These are phyloP conservation scores for Petrocephalus sullivani DNA, from an alignment of 2,797 vertebrate species.

Conservation along the genomic window DNA sequence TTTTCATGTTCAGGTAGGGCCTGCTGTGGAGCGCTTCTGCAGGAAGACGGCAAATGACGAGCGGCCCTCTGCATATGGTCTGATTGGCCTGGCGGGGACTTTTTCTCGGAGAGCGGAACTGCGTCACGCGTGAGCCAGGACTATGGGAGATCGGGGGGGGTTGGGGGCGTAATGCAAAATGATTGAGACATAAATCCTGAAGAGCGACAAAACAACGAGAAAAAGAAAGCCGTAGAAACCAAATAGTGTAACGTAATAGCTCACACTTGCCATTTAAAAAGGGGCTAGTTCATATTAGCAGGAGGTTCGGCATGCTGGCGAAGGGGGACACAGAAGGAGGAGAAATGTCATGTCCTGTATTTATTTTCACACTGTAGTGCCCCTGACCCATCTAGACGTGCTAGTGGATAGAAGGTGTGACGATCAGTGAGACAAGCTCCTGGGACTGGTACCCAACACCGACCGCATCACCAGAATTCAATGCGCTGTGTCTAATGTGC, in stretches of 20 bases:
- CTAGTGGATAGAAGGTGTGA: constrained; percentile 11
- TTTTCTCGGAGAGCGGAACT: constrained; percentile 44
- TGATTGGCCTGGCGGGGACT: constrained; percentile 60
- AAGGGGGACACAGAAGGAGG: not conserved
- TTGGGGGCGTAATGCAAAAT: constrained; percentile 24
- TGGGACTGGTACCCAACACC: constrained; percentile 61
- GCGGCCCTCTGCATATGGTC: constrained; percentile 56
- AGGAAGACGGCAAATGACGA: constrained; percentile 52
- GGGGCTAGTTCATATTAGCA: not conserved
- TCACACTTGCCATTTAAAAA: not conserved
- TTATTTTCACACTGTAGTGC: constrained; percentile 28
- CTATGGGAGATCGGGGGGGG: constrained; percentile 7
- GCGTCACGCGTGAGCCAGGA: constrained; percentile 34
- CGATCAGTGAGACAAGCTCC: constrained; percentile 31
- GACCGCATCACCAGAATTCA: constrained; percentile 68
- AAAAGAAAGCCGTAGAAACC: constrained; percentile 30
- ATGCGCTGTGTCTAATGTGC: constrained; percentile 74
- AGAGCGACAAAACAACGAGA: constrained; percentile 39
- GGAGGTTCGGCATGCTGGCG: not conserved
- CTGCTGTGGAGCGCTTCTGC: constrained; percentile 65
- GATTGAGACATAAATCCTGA: constrained; percentile 32
- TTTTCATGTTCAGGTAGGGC: constrained; percentile 69
- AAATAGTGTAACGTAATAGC: constrained; percentile 37
- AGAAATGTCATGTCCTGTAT: not conserved
- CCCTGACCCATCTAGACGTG: constrained; percentile 29